Conservation (phyloP, 2,113 vertebrate genomes). For the Rhineura floridana region DNA sequence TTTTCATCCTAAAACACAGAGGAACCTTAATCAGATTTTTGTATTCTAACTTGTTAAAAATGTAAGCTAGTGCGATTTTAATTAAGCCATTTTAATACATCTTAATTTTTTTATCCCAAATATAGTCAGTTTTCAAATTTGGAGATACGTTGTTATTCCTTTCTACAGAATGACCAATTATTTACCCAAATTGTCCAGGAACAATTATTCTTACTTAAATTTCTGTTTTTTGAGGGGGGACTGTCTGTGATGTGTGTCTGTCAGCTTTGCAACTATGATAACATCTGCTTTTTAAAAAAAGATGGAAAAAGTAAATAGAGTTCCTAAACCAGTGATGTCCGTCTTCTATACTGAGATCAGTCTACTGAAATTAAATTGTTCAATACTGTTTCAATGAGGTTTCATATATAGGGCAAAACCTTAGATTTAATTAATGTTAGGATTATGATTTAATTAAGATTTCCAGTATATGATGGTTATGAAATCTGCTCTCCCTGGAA, state of each 20-base stretch:
- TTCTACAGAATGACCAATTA: neutral
- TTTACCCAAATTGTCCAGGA: neutral
- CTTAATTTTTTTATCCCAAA: neutral
- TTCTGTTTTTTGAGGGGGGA: slow-evolving; percentile 8
- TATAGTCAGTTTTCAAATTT: neutral
- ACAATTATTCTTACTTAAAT: slow-evolving; percentile 38
- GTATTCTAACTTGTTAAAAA: slow-evolving; percentile 22
- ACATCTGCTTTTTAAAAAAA: neutral
- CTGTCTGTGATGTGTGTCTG: neutral
- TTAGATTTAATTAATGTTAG: neutral
- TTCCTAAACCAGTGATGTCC: neutral
- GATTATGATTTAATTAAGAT: neutral
- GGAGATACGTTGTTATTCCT: neutral
- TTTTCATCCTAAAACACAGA: neutral
- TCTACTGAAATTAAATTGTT: neutral
- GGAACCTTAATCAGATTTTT: slow-evolving; percentile 22
- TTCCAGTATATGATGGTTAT: neutral
- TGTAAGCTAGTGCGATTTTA: neutral
- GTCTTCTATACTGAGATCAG: neutral
- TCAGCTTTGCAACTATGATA: slow-evolving; percentile 34
- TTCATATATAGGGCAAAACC: neutral
- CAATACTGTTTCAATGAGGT: neutral
- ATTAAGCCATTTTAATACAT: slow-evolving; percentile 15
- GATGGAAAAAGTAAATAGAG: slow-evolving; percentile 23
- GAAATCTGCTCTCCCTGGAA: slow-evolving; percentile 25